Evolutionary conservation across 53 echinoderm and acorn worm genomes (phyloP).

Genomic region (Actinopyga echinites): DNA sequence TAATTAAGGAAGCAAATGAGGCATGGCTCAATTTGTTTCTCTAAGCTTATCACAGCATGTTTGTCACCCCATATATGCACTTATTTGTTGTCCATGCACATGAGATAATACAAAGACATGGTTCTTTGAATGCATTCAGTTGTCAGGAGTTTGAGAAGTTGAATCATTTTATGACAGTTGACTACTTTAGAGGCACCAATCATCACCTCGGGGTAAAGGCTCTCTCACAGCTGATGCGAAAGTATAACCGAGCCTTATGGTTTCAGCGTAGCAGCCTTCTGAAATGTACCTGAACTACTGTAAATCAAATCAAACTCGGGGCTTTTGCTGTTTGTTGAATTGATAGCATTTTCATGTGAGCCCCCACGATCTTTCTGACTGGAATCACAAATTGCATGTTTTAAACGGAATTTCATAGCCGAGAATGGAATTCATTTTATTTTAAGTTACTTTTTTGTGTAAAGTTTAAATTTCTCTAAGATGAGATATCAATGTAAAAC

Average conservation of each 20-base stretch:
- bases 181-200: slow-evolving; percentile 5
- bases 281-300: no score
- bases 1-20: neutral
- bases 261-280: slow-evolving; percentile 4
- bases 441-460: no score
- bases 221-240: neutral
- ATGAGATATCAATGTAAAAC: no score
- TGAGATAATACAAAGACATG: neutral
- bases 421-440: no score
- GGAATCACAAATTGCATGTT: no score
- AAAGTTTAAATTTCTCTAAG: no score
- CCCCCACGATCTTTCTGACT: no score
- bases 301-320: no score
- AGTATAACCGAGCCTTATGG: neutral
- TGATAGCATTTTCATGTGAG: no score
- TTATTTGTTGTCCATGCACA: neutral
- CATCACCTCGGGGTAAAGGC: slow-evolving; percentile 12
- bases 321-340: no score
- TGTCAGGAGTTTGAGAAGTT: neutral
- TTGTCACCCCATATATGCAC: neutral
- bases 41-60: neutral
- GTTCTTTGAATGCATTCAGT: neutral
- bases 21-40: neutral
- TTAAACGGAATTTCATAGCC: no score
- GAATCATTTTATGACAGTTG: slow-evolving; percentile 4